Evolutionary conservation across 2,888 invertebrate species (phyloP).

Genomic region (Cheilosia scutellata): DNA sequence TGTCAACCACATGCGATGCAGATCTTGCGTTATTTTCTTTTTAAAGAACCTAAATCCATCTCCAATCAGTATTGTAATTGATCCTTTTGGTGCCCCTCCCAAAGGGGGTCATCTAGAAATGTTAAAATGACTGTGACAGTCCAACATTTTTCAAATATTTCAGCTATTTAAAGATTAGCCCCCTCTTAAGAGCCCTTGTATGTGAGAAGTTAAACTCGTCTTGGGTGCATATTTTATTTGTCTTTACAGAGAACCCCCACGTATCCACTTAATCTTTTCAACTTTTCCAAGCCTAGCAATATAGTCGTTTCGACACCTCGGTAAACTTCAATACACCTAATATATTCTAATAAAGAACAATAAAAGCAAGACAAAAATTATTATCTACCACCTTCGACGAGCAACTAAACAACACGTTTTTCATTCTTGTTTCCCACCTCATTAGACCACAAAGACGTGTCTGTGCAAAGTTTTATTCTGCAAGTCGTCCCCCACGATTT

Average conservation of each 20-base stretch:
- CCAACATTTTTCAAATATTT: no score
- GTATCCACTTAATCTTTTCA: background rate
- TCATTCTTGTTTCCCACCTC: slow-evolving; percentile 66
- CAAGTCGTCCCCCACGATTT: slow-evolving; percentile 27
- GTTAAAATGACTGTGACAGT: no score
- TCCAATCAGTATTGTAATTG: no score
- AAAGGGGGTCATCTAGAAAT: no score
- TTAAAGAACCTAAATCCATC: no score
- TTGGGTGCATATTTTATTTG: no score
- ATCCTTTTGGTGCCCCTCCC: no score
- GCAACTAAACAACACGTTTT: slow-evolving; percentile 16
- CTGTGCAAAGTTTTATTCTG: background rate
- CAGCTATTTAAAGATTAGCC: no score
- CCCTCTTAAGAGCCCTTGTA: no score
- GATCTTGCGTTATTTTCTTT: no score
- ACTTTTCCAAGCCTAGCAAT: background rate
- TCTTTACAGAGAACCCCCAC: background rate
- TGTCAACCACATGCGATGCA: no score
- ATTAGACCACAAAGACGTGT: slow-evolving; percentile 70
- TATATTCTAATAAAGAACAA: slow-evolving; percentile 1
- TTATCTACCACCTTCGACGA: background rate
- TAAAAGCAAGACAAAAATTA: slow-evolving; percentile 15
- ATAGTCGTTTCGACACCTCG: background rate
- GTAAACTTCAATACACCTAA: slow-evolving; percentile 2
- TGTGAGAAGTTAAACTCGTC: no score